These are phyloP conservation scores for Spodoptera littoralis DNA, from an alignment of 2,888 invertebrate genomes.

Conservation along the genomic window DNA sequence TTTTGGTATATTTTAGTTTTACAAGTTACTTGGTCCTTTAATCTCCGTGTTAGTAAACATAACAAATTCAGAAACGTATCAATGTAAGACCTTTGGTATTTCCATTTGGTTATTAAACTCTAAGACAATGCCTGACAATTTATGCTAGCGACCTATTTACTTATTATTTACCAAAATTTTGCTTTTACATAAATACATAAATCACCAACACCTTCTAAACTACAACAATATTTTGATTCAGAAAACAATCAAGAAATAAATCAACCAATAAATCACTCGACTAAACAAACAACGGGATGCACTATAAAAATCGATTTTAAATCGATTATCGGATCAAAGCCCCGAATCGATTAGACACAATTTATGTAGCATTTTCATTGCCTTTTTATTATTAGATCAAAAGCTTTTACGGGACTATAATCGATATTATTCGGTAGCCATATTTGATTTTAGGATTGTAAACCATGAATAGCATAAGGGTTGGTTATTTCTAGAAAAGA, in stretches of 20 bases:
- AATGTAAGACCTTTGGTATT: too few relatives aligned
- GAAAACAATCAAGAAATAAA: conserved; percentile 30
- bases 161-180: too few relatives aligned
- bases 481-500: conserved; percentile 42
- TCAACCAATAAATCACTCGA: conserved; percentile 47
- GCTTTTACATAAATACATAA: conserved; percentile 16
- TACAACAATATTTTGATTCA: conserved; percentile 44
- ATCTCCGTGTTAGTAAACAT: too few relatives aligned
- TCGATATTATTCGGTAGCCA: conserved; percentile 53
- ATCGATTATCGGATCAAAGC: conserved; percentile 73
- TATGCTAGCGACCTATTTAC: too few relatives aligned
- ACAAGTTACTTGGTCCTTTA: too few relatives aligned
- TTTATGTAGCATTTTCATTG: conserved; percentile 62
- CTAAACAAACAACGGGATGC: conserved; percentile 37
- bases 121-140: too few relatives aligned
- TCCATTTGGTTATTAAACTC: too few relatives aligned
- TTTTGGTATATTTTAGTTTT: too few relatives aligned
- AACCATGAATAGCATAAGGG: conserved; percentile 52
- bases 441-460: conserved; percentile 46
- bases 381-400: conserved; percentile 76
- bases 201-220: conserved; percentile 22
- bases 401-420: conserved; percentile 60
- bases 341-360: conserved; percentile 69
- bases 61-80: too few relatives aligned
- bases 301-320: conserved; percentile 60